Evolutionary conservation across 2,888 invertebrate species (phyloP), one percentile per base, ranked within the genome.

Genomic region (Drosophila pseudotakahashii): DNA sequence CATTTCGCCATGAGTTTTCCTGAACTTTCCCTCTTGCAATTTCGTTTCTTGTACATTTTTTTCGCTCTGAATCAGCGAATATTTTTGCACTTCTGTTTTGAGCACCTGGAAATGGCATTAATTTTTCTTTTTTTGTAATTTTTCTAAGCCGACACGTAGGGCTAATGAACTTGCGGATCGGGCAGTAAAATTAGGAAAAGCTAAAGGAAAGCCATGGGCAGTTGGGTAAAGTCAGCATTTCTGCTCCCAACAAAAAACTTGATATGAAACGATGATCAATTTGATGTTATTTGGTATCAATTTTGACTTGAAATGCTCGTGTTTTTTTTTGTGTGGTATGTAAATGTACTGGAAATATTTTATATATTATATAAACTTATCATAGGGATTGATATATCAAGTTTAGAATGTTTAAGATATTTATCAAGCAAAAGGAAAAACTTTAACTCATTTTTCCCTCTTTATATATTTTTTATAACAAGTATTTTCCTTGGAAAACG

Each of bases 41-140:
- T 48, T 34, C 10, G 11, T 7, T 23, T 26, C 23, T 64, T 50
- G 30, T 16, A 11, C 6, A 7, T 19, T 51, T 51, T 51, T 54
- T 55, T 44, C 26, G 23, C 14, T 37, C 13, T 63, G 64, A 64
- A 32, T 64, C 51, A 32, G 48, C 44, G 5, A 34, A 5, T 26
- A 16, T 55, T 36, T 55, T 14, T 16, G 7, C 48, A 11, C 39
- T 30, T 42, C 14, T 3, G 5, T 10, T 16, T 10, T 14, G 30
- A 47, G 14, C 30, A 47, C 45, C 45, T 47, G 45, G 10, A 30
- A 47, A 47, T 30, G n/a, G 45, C 32, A 11, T 32, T 30, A 48
- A 32, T 19, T 36, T 41, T 19, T 41, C 13, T 32, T 19, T 19
- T 41, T 14, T 32, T 19, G 23, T 34, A 55, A 34, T 11, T 45